phyloP scores from a whole-genome alignment of 2,888 invertebrate species.

The Chymomyza procnemis region DNA sequence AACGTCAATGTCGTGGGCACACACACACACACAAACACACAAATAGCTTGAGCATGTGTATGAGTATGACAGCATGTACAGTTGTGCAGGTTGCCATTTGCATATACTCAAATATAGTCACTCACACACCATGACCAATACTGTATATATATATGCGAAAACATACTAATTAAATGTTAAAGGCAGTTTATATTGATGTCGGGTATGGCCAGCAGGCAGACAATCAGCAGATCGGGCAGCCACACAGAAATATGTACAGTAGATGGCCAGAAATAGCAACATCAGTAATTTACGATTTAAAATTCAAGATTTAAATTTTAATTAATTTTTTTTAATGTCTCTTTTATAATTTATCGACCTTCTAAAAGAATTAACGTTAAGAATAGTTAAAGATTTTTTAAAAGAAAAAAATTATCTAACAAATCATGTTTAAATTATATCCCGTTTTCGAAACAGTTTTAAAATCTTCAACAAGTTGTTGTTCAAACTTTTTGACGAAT shows the following conservation, averaged over 20 bases:
- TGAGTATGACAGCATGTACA: conserved; percentile 29
- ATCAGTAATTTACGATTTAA: too few species aligned
- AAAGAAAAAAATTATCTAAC: too few species aligned
- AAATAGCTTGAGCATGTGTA: conserved; percentile 17
- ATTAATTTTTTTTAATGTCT: too few species aligned
- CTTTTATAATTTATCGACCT: too few species aligned
- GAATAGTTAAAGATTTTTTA: too few species aligned
- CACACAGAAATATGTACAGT: background rate
- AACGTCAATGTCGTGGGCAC: conserved; percentile 50
- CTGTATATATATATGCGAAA: conserved; percentile 62
- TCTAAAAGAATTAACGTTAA: too few species aligned
- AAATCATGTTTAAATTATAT: too few species aligned
- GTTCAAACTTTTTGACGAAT: too few species aligned
- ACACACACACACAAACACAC: conserved; percentile 23
- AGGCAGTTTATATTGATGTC: conserved; percentile 63
- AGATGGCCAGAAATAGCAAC: too few species aligned
- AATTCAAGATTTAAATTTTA: too few species aligned
- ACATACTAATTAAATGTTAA: conserved; percentile 77
- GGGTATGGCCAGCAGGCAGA: conserved; percentile 11
- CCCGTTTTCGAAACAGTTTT: too few species aligned
- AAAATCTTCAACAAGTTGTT: too few species aligned
- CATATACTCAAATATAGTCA: conserved; percentile 15
- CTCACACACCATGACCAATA: background rate
- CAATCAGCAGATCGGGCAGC: background rate
- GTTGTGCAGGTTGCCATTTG: conserved; percentile 59